Evolutionary conservation across 1,140 invertebrate species (phyloP), one percentile per base, ranked within the genome.

Genomic region (Conopomorpha cramerella): DNA sequence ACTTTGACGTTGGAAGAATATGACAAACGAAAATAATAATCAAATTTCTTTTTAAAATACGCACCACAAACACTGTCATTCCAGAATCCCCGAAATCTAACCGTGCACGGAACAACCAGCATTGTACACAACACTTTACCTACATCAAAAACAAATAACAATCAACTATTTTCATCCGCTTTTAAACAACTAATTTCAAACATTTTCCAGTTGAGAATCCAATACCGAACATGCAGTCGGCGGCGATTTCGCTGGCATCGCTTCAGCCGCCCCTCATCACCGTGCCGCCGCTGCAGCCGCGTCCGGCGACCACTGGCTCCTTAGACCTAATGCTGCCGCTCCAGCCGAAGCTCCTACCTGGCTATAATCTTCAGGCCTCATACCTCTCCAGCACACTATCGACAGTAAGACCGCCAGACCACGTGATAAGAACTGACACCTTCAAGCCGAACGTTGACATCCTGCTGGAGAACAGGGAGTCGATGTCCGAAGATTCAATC

Each of bases 231-330:
- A 73, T 66, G 37, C 74, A 77, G 51, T 62, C 60, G 8, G 66
- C 50, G 16, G 65, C 76, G 16, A 77, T 78, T 38, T 78, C 70
- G 16, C 45, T 78, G 45, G 74, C 72, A 29, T 78, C 67, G 39
- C 53, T 73, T 39, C 67, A 74, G 65, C 68, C 71, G 42, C 77
- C 63, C 45, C 44, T 78, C 44, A 52, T 74, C 51, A 74, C 64
- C 37, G 71, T 71, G 39, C 78, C 79, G 27, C 81, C 82, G 35
- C 51, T 86, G 45, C 84, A 86, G 72, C 84, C 86, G 8, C 66
- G 85, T 30, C 80, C 85, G 38, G 82, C 85, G 16, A 87, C 85
- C 26, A 85, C 83, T 3, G 85, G 84, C 34, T 79, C 82, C 49
- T 58, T 81, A 40, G 83, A 86, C 54, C 73, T 84, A 27, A 78